A percentile compares a stretch with the other conserved stretches of the same genome.
Evolutionary conservation across 2,113 vertebrate genomes (phyloP).

Genomic region (Ctenomys sociabilis): DNA sequence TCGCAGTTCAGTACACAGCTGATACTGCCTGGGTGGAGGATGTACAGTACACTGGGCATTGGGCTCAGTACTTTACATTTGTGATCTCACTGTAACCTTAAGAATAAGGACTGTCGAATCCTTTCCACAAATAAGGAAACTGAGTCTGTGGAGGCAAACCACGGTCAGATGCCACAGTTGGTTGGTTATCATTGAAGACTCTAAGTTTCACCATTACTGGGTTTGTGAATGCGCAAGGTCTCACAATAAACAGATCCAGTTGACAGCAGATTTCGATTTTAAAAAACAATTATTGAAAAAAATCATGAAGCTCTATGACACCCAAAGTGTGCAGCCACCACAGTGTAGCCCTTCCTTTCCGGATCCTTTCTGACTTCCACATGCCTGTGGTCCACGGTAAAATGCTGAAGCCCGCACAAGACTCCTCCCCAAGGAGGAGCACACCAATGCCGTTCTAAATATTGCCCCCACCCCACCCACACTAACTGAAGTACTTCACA

Average conservation of each 20-base stretch:
- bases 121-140: constrained; percentile 14
- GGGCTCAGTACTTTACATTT: not conserved
- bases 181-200: not conserved
- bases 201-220: not conserved
- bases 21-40: not conserved
- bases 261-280: not conserved
- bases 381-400: not conserved
- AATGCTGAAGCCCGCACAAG: not conserved
- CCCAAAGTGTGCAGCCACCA: not conserved
- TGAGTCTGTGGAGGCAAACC: not conserved
- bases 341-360: not conserved
- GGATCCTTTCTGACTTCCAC: not conserved
- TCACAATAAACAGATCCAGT: not conserved
- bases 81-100: not conserved
- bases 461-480: not conserved
- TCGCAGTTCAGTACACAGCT: not conserved
- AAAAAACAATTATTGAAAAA: not conserved
- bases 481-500: not conserved
- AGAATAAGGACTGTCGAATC: not conserved
- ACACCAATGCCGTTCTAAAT: not conserved
- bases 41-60: no score
- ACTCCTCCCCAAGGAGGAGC: not conserved
- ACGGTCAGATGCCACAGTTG: not conserved
- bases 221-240: not conserved
- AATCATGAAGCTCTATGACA: not conserved